Evolutionary conservation across 1,140 invertebrate species (phyloP).

Genomic region (Hyles vespertilio): DNA sequence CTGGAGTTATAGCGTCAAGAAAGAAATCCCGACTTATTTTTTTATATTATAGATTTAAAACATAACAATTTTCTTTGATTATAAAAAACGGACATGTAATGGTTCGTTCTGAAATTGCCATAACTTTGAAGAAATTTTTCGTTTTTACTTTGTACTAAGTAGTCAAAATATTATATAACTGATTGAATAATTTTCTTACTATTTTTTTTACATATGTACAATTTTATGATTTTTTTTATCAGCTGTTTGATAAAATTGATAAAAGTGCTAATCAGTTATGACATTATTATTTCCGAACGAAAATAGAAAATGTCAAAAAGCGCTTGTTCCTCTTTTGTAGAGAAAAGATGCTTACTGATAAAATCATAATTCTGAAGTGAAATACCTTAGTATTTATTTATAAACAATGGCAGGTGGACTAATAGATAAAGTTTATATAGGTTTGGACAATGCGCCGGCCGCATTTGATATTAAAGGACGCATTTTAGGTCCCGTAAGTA

Average conservation of each 20-base stretch:
- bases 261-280: too few relatives aligned
- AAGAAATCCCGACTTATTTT: too few relatives aligned
- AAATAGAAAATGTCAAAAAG: conserved; percentile 8
- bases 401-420: conserved; percentile 66
- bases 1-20: too few relatives aligned
- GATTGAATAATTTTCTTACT: too few relatives aligned
- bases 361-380: conserved; percentile 36
- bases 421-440: conserved; percentile 85
- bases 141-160: too few relatives aligned
- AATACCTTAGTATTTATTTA: conserved; percentile 20
- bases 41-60: too few relatives aligned
- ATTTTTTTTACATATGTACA: background rate
- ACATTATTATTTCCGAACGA: too few relatives aligned
- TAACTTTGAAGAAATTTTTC: too few relatives aligned
- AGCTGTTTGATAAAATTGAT: background rate
- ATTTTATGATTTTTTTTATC: background rate
- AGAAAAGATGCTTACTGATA: conserved; percentile 50
- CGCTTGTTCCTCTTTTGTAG: conserved; percentile 16
- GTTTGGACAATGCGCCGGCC: conserved; percentile 85
- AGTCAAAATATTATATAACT: too few relatives aligned
- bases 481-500: conserved; percentile 79
- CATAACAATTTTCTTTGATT: too few relatives aligned
- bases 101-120: too few relatives aligned
- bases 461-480: conserved; percentile 85
- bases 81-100: too few relatives aligned